A percentile compares a stretch with the other conserved stretches of the same genome.
These are phyloP conservation scores for Agrypnia vestita DNA, from an alignment of 1,140 invertebrate genomes.

Conservation along the genomic window DNA sequence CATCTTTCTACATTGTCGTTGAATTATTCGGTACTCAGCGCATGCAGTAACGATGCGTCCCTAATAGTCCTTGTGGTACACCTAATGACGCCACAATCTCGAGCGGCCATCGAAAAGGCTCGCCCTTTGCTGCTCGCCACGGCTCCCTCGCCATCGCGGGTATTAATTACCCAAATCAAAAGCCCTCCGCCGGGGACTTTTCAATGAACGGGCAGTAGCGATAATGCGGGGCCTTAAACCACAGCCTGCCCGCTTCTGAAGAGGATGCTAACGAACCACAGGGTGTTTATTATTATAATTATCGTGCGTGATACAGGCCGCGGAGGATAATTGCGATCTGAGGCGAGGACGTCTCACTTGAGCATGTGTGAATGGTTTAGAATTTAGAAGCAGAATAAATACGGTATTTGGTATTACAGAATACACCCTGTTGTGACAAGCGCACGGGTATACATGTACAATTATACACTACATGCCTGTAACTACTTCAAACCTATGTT, in stretches of 20 bases:
- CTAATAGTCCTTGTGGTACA: not conserved
- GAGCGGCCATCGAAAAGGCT: slow-evolving; percentile 4
- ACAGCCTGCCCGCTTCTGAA: not conserved
- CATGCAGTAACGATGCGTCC: not conserved
- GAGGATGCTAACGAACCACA: slow-evolving; percentile 19
- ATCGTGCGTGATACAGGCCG: not conserved
- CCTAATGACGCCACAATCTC: slow-evolving; percentile 23
- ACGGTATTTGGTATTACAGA: too few species aligned
- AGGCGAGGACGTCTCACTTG: not conserved
- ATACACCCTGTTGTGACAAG: too few species aligned
- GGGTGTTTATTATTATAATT: slow-evolving; percentile 30
- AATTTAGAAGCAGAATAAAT: not conserved
- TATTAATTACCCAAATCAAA: slow-evolving; percentile 44
- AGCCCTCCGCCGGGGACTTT: slow-evolving; percentile 3
- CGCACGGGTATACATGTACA: too few species aligned
- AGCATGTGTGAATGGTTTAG: not conserved
- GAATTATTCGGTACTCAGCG: too few species aligned
- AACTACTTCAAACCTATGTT: too few species aligned
- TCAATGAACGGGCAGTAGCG: slow-evolving; percentile 13
- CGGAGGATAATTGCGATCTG: slow-evolving; percentile 12
- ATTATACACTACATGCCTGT: too few species aligned
- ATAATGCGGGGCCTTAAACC: slow-evolving; percentile 6
- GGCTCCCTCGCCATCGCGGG: not conserved
- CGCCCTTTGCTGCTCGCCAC: not conserved
- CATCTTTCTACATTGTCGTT: too few species aligned